phyloP scores from a whole-genome alignment of 2,797 vertebrate genomes.

The Clarias pachynema region DNA sequence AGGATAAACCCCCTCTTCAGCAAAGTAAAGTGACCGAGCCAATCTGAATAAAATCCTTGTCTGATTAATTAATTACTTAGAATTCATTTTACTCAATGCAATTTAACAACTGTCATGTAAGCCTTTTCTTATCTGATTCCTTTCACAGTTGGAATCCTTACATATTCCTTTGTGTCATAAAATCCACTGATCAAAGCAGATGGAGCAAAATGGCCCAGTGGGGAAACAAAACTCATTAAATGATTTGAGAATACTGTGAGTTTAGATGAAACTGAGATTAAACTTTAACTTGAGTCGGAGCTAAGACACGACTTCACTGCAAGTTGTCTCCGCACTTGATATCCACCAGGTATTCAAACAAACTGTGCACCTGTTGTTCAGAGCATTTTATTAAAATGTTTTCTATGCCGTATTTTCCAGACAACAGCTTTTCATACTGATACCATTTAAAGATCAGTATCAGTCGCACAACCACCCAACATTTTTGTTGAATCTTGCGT shows the following conservation, averaged over 20 bases:
- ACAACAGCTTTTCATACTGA: neutral
- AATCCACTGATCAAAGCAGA: neutral
- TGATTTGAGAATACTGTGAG: neutral
- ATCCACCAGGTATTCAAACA: neutral
- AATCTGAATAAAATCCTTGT: neutral
- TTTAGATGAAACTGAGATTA: neutral
- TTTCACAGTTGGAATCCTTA: conserved; percentile 11
- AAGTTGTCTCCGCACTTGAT: neutral
- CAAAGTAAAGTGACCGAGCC: neutral
- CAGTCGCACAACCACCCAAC: neutral
- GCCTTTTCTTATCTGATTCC: conserved; percentile 2
- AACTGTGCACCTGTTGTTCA: neutral
- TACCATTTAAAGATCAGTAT: neutral
- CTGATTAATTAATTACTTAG: neutral
- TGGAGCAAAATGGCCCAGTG: neutral
- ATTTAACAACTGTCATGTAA: neutral
- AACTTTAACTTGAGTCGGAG: neutral
- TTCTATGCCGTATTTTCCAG: neutral
- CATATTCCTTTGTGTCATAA: neutral
- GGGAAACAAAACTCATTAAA: conserved; percentile 15
- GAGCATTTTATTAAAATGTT: neutral
- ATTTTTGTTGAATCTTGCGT: neutral
- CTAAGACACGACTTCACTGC: neutral
- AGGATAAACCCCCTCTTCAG: neutral
- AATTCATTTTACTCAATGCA: neutral